Evolutionary conservation across 2,888 invertebrate genomes (phyloP).

Genomic region (Epinotia demarniana): DNA sequence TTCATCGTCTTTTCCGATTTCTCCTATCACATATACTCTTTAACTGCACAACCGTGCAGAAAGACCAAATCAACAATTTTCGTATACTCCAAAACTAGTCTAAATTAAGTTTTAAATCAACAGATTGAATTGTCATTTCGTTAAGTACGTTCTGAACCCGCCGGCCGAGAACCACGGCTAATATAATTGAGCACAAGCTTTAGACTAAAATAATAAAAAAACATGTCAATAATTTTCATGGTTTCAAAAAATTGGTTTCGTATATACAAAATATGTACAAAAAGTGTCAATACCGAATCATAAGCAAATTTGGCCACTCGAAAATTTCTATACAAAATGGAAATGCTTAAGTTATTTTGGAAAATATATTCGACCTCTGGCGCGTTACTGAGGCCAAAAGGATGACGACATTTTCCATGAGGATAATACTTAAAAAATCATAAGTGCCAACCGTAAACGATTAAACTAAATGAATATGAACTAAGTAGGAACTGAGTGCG

Average conservation of each 20-base stretch:
- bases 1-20: slow-evolving; percentile 59
- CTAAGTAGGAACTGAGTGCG: slow-evolving; percentile 84
- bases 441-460: slow-evolving; percentile 56
- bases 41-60: slow-evolving; percentile 62
- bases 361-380: slow-evolving; percentile 68
- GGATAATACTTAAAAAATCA: slow-evolving; percentile 50
- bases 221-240: slow-evolving; percentile 64
- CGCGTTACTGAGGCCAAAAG: slow-evolving; percentile 56
- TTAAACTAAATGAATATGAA: slow-evolving; percentile 76
- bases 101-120: slow-evolving; percentile 56
- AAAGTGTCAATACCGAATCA: slow-evolving; percentile 64
- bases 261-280: slow-evolving; percentile 84
- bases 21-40: slow-evolving; percentile 76
- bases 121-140: slow-evolving; percentile 47
- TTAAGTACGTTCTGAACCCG: slow-evolving; percentile 64
- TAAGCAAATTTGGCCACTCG: slow-evolving; percentile 79
- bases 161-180: slow-evolving; percentile 69
- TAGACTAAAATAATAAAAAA: slow-evolving; percentile 72
- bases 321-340: slow-evolving; percentile 60
- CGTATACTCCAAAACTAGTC: slow-evolving; percentile 80
- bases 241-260: slow-evolving; percentile 68
- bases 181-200: slow-evolving; percentile 83
- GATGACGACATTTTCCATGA: slow-evolving; percentile 73
- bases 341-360: slow-evolving; percentile 55
- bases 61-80: slow-evolving; percentile 72